These are phyloP conservation scores for Platichthys flesus DNA, from an alignment of 2,113 vertebrate species.

Conservation along the genomic window DNA sequence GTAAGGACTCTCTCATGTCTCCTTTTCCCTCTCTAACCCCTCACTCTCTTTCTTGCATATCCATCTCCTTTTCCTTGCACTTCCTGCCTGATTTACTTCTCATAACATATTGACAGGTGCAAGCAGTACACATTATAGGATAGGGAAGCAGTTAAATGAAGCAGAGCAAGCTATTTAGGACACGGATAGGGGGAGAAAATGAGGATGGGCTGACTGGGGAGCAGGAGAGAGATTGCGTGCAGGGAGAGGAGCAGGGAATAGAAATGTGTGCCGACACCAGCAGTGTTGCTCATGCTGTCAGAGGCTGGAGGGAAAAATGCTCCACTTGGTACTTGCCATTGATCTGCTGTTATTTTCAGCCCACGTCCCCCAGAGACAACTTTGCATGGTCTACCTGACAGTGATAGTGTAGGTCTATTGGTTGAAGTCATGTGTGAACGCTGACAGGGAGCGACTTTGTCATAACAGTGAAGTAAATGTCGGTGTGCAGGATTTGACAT, in stretches of 20 bases:
- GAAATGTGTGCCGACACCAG: constrained; percentile 54
- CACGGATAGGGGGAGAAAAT: constrained; percentile 29
- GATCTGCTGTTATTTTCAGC: constrained; percentile 75
- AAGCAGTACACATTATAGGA: constrained; percentile 46
- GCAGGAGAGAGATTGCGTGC: constrained; percentile 18
- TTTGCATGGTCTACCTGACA: constrained; percentile 56
- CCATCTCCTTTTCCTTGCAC: constrained; percentile 8
- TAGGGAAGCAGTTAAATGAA: constrained; percentile 52
- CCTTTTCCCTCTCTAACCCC: constrained; percentile 12
- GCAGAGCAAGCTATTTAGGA: constrained; percentile 55
- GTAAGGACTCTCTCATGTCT: constrained; percentile 56
- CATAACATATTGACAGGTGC: constrained; percentile 60
- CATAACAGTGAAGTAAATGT: background rate
- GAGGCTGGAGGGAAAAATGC: constrained; percentile 44
- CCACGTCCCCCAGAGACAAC: constrained; percentile 53
- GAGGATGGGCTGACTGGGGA: constrained; percentile 34
- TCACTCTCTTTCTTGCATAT: background rate
- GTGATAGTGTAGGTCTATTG: background rate
- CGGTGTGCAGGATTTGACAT: background rate
- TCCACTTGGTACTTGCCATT: constrained; percentile 63
- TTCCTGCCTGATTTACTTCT: constrained; percentile 58
- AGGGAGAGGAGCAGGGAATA: constrained; percentile 22
- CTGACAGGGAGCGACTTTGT: constrained; percentile 11
- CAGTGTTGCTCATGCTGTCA: constrained; percentile 60
- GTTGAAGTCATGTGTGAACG: background rate